Percentiles rank a stretch among this genome's conserved stretches.
These are phyloP conservation scores for Cephus pygmeus DNA, from an alignment of 2,888 invertebrate genomes.

Conservation along the genomic window DNA sequence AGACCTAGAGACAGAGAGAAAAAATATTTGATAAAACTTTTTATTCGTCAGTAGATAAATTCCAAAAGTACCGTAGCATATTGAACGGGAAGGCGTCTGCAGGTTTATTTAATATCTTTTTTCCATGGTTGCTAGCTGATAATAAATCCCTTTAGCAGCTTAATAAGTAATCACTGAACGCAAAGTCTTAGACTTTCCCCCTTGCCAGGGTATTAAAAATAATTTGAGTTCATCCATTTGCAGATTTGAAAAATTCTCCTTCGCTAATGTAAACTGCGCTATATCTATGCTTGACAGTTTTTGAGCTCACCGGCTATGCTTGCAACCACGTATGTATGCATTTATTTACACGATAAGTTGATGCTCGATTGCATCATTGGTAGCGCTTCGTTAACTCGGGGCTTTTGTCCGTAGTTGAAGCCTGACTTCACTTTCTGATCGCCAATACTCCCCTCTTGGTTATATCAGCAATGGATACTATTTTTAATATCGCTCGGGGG, in stretches of 20 bases:
- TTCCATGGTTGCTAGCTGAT: background rate
- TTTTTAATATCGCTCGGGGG: constrained; percentile 30
- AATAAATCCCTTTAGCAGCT: background rate
- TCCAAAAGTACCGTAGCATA: background rate
- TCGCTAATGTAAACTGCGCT: background rate
- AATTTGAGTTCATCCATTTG: background rate
- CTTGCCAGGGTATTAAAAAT: background rate
- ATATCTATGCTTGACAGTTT: background rate
- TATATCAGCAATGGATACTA: constrained; percentile 24
- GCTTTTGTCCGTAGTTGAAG: constrained; percentile 35
- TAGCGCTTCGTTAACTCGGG: constrained; percentile 26
- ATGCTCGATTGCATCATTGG: constrained; percentile 31
- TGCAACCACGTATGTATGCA: background rate
- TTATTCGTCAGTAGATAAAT: background rate
- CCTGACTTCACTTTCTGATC: constrained; percentile 37
- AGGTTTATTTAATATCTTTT: background rate
- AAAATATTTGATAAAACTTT: background rate
- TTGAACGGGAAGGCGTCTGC: background rate
- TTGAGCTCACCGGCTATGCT: background rate
- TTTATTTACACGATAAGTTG: constrained; percentile 9
- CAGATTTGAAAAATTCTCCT: background rate
- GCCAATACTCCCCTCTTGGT: background rate
- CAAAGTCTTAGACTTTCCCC: background rate
- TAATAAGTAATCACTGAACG: background rate
- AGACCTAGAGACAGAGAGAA: background rate